These are phyloP conservation scores for Actenoides hombroni DNA, from an alignment of 2,113 vertebrate genomes.

Conservation along the genomic window DNA sequence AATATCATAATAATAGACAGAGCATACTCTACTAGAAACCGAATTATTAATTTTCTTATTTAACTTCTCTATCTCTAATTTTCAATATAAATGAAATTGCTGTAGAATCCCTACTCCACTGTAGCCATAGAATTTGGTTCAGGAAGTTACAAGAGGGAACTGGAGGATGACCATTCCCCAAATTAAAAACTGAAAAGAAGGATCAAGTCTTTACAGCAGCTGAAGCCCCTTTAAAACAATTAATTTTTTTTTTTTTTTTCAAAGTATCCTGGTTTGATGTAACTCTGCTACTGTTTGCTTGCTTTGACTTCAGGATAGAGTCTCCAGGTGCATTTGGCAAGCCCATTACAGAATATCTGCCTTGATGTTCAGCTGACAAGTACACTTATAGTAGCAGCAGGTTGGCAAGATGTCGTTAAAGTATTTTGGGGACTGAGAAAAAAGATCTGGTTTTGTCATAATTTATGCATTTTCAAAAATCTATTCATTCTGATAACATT, in stretches of 20 bases:
- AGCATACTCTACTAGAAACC: not conserved
- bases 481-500: not conserved
- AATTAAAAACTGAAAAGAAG: not conserved
- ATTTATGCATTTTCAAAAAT: not conserved
- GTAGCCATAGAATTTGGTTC: not conserved
- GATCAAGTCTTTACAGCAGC: not conserved
- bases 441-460: not conserved
- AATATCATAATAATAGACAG: not conserved
- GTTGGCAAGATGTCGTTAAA: not conserved
- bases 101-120: not conserved
- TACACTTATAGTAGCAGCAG: not conserved
- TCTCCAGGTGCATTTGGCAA: not conserved
- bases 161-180: not conserved
- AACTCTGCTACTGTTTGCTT: not conserved
- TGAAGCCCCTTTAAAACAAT: not conserved
- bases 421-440: not conserved
- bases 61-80: not conserved
- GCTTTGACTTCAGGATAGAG: not conserved
- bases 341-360: not conserved
- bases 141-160: not conserved
- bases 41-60: constrained; percentile 14
- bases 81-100: not conserved
- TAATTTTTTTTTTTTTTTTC: rapidly evolving
- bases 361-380: not conserved
- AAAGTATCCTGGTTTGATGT: not conserved